Percentiles rank a stretch among this genome's conserved stretches.
Conservation (phyloP, 2,113 vertebrate species). For the Megatriorchis doriae region DNA sequence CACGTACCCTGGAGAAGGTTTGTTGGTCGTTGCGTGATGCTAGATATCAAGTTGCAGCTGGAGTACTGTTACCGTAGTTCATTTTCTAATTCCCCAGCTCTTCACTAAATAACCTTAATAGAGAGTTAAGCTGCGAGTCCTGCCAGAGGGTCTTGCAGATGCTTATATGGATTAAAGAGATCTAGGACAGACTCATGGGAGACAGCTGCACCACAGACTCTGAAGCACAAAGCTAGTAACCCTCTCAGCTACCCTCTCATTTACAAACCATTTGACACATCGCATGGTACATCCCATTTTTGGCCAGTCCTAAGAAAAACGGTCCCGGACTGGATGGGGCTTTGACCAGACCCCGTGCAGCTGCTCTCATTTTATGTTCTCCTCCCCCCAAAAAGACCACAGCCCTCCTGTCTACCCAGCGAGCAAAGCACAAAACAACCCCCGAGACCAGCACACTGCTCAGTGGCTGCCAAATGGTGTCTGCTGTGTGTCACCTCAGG, state of each 20-base stretch:
- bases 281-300: not conserved
- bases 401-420: not conserved
- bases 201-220: not conserved
- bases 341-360: accelerated
- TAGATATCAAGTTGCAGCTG: not conserved
- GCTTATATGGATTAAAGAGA: not conserved
- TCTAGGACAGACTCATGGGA: not conserved
- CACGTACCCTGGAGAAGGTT: accelerated
- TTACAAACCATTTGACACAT: not conserved
- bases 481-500: accelerated
- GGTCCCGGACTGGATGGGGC: not conserved
- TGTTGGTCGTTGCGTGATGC: not conserved
- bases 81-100: not conserved
- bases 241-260: no score
- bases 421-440: accelerated
- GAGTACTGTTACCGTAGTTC: not conserved
- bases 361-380: not conserved
- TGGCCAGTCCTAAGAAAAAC: not conserved
- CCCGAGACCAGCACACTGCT: not conserved
- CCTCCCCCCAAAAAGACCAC: not conserved
- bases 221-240: not conserved
- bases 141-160: not conserved
- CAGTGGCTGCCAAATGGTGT: accelerated
- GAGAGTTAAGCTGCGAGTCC: not conserved
- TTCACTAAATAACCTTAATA: not conserved